phyloP scores from a whole-genome alignment of 2,113 vertebrate species.

The Burhinus bistriatus region DNA sequence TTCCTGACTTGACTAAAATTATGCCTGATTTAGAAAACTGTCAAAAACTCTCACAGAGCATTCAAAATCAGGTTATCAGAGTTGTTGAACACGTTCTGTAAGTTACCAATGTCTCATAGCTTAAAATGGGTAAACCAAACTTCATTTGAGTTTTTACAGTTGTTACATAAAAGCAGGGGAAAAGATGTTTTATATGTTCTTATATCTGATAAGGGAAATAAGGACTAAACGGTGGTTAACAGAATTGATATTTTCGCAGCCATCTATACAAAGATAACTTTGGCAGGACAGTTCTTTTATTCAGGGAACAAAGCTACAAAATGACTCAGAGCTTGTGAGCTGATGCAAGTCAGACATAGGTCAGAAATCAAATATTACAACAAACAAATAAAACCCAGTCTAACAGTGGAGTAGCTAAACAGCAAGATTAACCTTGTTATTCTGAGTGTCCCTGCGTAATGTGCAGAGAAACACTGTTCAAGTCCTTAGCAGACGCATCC shows the following conservation, averaged over 20 bases:
- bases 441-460: background rate
- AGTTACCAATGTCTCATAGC: background rate
- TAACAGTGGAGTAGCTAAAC: background rate
- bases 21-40: background rate
- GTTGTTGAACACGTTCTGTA: background rate
- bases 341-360: background rate
- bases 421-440: background rate
- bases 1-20: background rate
- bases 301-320: background rate
- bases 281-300: background rate
- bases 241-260: background rate
- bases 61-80: background rate
- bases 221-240: background rate
- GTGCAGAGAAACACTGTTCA: background rate
- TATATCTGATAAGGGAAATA: background rate
- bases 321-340: background rate
- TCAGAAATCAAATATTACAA: background rate
- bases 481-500: too few species aligned
- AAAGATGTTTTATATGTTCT: background rate
- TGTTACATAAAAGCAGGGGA: background rate
- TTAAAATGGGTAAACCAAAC: background rate
- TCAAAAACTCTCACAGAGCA: background rate
- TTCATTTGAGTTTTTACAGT: background rate
- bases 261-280: background rate
- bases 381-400: background rate